Percentiles rank a stretch among this genome's conserved stretches.
These are phyloP conservation scores for Empidonax alnorum DNA, from an alignment of 2,113 vertebrate genomes.

Conservation along the genomic window DNA sequence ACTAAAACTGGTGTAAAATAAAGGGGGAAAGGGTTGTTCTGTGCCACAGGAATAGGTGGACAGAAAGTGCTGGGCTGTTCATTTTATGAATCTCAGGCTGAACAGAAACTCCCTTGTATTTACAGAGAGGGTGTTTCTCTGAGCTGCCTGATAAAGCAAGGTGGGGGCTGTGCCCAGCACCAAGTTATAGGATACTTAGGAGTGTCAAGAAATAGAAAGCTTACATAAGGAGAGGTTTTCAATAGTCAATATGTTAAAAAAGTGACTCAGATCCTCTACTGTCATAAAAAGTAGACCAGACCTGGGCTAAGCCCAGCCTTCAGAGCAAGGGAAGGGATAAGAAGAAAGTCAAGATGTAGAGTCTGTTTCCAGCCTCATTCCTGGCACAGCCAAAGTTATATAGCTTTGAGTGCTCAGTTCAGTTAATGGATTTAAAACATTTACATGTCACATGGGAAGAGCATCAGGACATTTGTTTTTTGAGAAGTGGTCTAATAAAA, in stretches of 20 bases:
- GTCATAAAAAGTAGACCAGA: background rate
- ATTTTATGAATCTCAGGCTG: background rate
- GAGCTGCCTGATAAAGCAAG: background rate
- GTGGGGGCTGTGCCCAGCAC: background rate
- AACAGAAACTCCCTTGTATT: slow-evolving; percentile 36
- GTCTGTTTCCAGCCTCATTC: background rate
- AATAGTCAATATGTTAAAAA: background rate
- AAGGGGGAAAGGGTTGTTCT: background rate
- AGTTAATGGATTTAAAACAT: background rate
- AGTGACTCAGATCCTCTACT: background rate
- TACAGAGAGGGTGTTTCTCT: slow-evolving; percentile 45
- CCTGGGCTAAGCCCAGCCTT: background rate
- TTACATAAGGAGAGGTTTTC: slow-evolving; percentile 41
- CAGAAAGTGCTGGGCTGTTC: background rate
- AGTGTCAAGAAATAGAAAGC: background rate
- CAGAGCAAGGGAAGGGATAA: background rate
- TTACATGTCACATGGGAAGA: background rate
- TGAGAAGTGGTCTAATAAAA: background rate
- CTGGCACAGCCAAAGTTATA: background rate
- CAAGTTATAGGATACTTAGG: background rate
- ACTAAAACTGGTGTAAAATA: background rate
- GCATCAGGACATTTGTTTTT: background rate
- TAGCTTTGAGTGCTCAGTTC: background rate
- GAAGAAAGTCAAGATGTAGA: background rate
- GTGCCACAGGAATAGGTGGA: background rate